These are phyloP conservation scores for Quadroppia sp. DNA, from an alignment of 2,888 invertebrate genomes.

Conservation along the genomic window DNA sequence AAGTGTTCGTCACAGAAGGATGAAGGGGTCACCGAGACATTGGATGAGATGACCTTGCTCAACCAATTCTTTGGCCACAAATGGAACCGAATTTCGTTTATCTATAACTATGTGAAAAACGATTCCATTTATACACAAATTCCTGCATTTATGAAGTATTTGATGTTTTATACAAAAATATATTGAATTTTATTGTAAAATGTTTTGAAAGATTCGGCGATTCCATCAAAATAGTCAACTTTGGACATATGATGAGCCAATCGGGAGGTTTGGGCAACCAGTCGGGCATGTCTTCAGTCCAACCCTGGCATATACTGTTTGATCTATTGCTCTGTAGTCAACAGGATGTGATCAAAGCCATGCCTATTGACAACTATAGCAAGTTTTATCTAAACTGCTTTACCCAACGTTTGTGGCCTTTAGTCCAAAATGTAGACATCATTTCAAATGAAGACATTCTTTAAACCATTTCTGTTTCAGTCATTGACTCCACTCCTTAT, in stretches of 20 bases:
- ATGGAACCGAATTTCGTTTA: conserved; percentile 42
- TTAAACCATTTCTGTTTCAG: conserved; percentile 27
- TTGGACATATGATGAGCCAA: conserved; percentile 36
- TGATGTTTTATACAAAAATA: background rate
- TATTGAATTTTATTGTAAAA: background rate
- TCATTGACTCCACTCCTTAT: conserved; percentile 32
- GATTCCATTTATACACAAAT: conserved; percentile 41
- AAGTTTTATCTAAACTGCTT: conserved; percentile 41
- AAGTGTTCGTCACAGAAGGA: conserved; percentile 30
- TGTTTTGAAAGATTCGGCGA: conserved; percentile 38
- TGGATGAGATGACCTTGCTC: conserved; percentile 43
- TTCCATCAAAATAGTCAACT: conserved; percentile 40
- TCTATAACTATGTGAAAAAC: conserved; percentile 42
- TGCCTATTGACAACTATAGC: conserved; percentile 38
- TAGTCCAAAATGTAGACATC: conserved; percentile 32
- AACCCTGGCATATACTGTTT: conserved; percentile 42
- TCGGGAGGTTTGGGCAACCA: background rate
- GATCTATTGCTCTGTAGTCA: conserved; percentile 32
- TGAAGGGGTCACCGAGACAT: conserved; percentile 1
- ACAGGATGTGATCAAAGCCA: conserved; percentile 1
- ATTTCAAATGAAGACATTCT: background rate
- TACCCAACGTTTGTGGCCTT: conserved; percentile 41
- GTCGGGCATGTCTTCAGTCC: conserved; percentile 24
- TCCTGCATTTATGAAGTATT: conserved; percentile 42
- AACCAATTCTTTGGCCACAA: conserved; percentile 42